phyloP scores from a whole-genome alignment of 2,888 invertebrate genomes.

The Harmothoe impar region DNA sequence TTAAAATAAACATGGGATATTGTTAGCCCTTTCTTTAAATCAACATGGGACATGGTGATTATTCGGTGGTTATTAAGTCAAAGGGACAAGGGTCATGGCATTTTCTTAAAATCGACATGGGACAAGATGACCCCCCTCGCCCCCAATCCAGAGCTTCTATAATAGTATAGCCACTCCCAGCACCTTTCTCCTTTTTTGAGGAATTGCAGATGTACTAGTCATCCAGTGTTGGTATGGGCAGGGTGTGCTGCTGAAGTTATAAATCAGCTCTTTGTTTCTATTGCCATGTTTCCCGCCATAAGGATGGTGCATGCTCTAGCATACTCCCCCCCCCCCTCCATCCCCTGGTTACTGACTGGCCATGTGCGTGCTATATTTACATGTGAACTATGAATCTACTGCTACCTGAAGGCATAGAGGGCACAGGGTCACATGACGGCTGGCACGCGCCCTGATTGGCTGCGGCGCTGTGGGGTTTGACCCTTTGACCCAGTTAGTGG shows the following conservation, averaged over 20 bases:
- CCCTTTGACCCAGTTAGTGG: constrained; percentile 33
- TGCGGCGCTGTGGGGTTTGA: not conserved
- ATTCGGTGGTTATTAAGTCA: too few species aligned
- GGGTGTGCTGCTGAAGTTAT: not conserved
- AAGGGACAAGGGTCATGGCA: too few species aligned
- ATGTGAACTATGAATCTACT: constrained; percentile 32
- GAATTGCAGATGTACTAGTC: too few species aligned
- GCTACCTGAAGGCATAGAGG: constrained; percentile 38
- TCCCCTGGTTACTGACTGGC: constrained; percentile 10
- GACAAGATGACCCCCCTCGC: too few species aligned
- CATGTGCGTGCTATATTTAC: constrained; percentile 44
- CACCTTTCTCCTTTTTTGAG: too few species aligned
- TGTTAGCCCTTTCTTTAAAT: too few species aligned
- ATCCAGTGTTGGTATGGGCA: not conserved
- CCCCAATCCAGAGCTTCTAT: too few species aligned
- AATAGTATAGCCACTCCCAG: too few species aligned
- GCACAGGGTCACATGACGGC: constrained; percentile 30
- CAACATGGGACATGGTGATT: too few species aligned
- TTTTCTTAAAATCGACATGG: too few species aligned
- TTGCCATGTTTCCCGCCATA: not conserved
- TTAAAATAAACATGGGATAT: too few species aligned
- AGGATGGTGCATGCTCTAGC: not conserved
- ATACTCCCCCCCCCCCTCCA: not conserved
- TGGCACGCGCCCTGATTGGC: constrained; percentile 49
- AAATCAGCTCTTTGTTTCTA: not conserved